These are phyloP conservation scores for Lacerta bilineata DNA, from an alignment of 2,797 vertebrate species.

Conservation along the genomic window DNA sequence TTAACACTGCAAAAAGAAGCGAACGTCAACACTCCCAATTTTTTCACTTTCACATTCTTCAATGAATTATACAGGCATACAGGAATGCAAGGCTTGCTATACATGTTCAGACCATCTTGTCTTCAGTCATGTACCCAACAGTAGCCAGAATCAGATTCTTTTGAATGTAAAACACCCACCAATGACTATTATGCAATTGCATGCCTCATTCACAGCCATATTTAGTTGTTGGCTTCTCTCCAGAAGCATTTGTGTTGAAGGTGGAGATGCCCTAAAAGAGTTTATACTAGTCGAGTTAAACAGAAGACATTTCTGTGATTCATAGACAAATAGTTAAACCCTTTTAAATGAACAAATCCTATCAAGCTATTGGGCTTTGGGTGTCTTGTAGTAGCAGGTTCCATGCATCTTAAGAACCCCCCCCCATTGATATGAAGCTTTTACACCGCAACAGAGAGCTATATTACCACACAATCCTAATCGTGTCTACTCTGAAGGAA, in stretches of 20 bases:
- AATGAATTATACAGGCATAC: conserved; percentile 40
- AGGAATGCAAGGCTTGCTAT: conserved; percentile 35
- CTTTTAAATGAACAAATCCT: conserved; percentile 42
- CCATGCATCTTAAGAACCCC: neutral
- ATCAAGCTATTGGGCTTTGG: conserved; percentile 17
- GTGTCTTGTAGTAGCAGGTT: conserved; percentile 21
- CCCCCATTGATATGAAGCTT: neutral
- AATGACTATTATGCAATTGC: conserved; percentile 5
- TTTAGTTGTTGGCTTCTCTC: neutral
- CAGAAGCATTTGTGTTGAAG: conserved; percentile 32
- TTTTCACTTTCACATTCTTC: conserved; percentile 44
- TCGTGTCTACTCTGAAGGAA: too few relatives aligned
- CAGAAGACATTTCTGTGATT: conserved; percentile 12
- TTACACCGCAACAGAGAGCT: neutral
- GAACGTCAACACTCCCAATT: neutral
- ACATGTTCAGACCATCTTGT: conserved; percentile 46
- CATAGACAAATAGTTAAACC: neutral
- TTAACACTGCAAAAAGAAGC: conserved; percentile 31
- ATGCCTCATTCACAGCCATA: conserved; percentile 17
- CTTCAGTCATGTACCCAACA: conserved; percentile 33
- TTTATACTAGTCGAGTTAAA: conserved; percentile 33
- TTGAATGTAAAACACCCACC: conserved; percentile 22
- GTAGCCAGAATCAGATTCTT: conserved; percentile 43
- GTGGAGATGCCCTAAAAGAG: neutral
- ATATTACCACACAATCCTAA: neutral